Conservation (phyloP, 2,797 vertebrate species). For the Lepus oiostolus region DNA sequence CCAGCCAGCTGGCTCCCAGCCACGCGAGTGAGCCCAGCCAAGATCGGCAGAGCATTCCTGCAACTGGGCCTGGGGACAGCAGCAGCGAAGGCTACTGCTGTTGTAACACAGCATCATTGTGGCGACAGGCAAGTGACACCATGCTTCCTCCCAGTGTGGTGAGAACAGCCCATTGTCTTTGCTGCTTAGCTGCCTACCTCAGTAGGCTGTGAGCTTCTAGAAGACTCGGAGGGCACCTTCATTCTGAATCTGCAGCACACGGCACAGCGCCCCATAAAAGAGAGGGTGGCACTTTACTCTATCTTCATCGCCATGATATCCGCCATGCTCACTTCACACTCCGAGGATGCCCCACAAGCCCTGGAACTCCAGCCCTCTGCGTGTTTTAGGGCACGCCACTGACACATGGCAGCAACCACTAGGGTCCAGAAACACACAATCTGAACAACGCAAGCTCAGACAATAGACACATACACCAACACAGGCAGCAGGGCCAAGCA, state of each 20-base stretch:
- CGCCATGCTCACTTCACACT: background rate
- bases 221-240: background rate
- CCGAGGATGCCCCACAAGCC: background rate
- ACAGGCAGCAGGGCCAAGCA: background rate
- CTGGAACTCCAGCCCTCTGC: background rate
- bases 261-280: background rate
- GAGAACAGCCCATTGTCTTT: background rate
- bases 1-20: background rate
- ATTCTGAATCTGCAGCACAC: background rate
- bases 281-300: background rate
- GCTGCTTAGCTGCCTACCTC: background rate
- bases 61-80: background rate
- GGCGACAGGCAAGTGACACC: background rate
- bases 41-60: background rate
- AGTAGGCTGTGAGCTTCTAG: background rate
- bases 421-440: background rate
- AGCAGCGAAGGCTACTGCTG: background rate
- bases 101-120: too few species aligned
- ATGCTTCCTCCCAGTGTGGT: background rate
- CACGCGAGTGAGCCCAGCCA: background rate
- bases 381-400: background rate
- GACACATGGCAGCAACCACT: background rate
- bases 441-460: conserved; percentile 34
- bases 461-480: background rate
- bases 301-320: background rate